Evolutionary conservation across 2,888 invertebrate species (phyloP).

Genomic region (Eupithecia vulgata): DNA sequence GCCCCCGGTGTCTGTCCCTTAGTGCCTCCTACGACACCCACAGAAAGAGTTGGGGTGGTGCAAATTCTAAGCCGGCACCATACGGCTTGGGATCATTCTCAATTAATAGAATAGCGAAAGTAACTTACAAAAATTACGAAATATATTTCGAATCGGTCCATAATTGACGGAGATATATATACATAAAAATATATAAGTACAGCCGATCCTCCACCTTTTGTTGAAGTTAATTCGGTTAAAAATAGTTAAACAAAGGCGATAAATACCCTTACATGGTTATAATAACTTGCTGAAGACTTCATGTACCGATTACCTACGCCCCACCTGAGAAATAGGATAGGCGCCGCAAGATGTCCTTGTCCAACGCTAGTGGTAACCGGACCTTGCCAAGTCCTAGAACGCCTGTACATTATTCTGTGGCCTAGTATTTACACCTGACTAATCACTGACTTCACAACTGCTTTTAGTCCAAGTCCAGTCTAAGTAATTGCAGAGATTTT

Average conservation of each 20-base stretch:
- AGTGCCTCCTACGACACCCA: too few species aligned
- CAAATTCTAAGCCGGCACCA: too few species aligned
- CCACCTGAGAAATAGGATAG: conserved; percentile 32
- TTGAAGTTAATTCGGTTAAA: too few species aligned
- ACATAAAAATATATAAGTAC: too few species aligned
- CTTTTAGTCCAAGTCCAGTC: conserved; percentile 30
- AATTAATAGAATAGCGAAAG: too few species aligned
- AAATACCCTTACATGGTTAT: background rate
- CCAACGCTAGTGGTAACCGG: conserved; percentile 56
- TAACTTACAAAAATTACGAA: too few species aligned
- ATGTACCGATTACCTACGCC: conserved; percentile 17
- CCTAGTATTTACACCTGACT: conserved; percentile 37
- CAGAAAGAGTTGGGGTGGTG: too few species aligned
- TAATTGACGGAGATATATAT: too few species aligned
- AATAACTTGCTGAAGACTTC: background rate
- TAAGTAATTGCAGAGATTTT: conserved; percentile 18
- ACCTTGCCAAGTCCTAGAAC: conserved; percentile 47
- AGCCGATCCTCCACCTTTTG: too few species aligned
- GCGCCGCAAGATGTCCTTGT: conserved; percentile 58
- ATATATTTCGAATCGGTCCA: too few species aligned
- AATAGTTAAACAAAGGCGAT: background rate
- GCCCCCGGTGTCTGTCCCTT: too few species aligned
- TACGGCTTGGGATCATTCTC: too few species aligned
- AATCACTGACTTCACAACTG: conserved; percentile 32
- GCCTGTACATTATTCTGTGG: conserved; percentile 27